Evolutionary conservation across 2,888 invertebrate species (phyloP), one percentile per base, ranked within the genome.

Genomic region (Drosophila tripunctata): DNA sequence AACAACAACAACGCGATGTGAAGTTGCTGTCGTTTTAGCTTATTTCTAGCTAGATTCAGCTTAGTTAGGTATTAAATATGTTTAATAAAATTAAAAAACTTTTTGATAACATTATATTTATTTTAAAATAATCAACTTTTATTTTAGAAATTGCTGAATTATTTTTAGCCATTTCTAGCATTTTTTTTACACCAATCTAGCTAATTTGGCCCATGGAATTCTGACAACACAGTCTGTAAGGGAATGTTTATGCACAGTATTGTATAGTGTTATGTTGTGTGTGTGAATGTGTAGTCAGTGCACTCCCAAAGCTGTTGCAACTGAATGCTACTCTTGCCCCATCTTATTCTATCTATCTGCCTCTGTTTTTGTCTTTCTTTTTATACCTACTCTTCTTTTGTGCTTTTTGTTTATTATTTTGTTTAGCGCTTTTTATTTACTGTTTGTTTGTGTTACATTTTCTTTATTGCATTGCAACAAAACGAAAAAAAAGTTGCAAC

Each of bases 391-490:
- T 27, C n/a, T 21, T 64, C 45, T 45, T 62, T 52, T 45, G 52
- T 57, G 50, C 38, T 36, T 54, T 69, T 67, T 72, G 76, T 78
- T 85, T 75, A 71, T 65, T 70, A 65, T 75, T 78, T 75, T 63
- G 60, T 61, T 67, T 62, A 60, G 73, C 55, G 51, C 45, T 69
- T 80, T 77, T 85, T 65, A 75, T 86, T 83, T 73, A 69, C 80
- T 76, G 38, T 81, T 81, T 81, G 84, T 88, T 88, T 88, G 66
- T 83, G 65, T 72, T 63, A 63, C 52, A 4, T 38, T 50, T 21
- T 43, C 76, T 82, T 76, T 83, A 83, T 86, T 86, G 76, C 77
- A 76, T 35, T 35, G 62, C 75, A 48, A 35, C 68, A 55, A 21
- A 21, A 21, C 3, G 2, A 27, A 27, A 10, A 1, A 7, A 27